phyloP scores from a whole-genome alignment of 2,888 invertebrate species.

The Calliphora vomitoria region DNA sequence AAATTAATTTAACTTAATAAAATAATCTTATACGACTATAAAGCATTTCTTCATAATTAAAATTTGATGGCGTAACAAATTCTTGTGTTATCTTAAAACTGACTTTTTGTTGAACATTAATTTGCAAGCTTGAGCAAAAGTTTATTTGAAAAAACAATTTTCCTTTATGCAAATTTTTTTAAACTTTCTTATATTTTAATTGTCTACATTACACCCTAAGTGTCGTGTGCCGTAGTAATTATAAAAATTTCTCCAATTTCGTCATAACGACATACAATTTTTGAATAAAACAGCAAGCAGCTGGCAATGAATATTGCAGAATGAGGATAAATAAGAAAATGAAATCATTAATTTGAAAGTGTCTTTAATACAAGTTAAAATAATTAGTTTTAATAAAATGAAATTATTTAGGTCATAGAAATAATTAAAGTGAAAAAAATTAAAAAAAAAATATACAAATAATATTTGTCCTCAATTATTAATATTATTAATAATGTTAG shows the following conservation, averaged over 20 bases:
- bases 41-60: neutral
- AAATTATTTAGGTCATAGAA: too few relatives aligned
- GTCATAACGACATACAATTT: neutral
- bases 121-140: neutral
- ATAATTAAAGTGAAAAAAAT: too few relatives aligned
- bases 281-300: neutral
- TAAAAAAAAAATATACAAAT: too few relatives aligned
- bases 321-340: neutral
- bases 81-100: neutral
- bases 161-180: neutral
- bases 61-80: neutral
- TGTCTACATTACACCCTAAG: conserved; percentile 6
- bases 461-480: too few relatives aligned
- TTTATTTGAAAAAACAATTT: neutral
- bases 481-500: too few relatives aligned
- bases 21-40: neutral
- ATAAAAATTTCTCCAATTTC: conserved; percentile 43
- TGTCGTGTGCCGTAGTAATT: conserved; percentile 16
- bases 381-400: too few relatives aligned
- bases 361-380: too few relatives aligned
- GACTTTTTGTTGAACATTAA: conserved; percentile 1
- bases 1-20: too few relatives aligned
- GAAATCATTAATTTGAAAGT: neutral
- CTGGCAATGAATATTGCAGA: neutral
- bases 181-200: conserved; percentile 13